Percentiles rank a stretch among this genome's conserved stretches.
phyloP scores from a whole-genome alignment of 2,113 vertebrate genomes.

The Melanerpes formicivorus region DNA sequence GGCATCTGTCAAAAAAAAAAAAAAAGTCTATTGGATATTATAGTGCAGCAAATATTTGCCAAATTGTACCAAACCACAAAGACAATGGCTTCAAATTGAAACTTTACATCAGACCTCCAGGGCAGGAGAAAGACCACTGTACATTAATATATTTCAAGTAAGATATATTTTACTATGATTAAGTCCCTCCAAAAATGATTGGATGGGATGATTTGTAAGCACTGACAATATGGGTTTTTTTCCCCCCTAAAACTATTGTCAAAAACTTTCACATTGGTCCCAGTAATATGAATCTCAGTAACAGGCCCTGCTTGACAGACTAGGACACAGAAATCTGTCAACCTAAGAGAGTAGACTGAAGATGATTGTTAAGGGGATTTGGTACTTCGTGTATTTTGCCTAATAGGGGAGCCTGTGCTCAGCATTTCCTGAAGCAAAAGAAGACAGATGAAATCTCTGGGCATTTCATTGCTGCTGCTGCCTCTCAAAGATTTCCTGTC shows the following conservation, averaged over 20 bases:
- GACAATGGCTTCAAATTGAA: constrained; percentile 68
- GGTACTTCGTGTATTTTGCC: constrained; percentile 92
- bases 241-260: constrained; percentile 77
- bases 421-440: constrained; percentile 94
- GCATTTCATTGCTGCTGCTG: constrained; percentile 92
- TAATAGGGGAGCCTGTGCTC: constrained; percentile 95
- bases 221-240: constrained; percentile 76
- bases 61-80: constrained; percentile 79
- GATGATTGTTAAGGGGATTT: constrained; percentile 87
- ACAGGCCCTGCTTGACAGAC: constrained; percentile 89
- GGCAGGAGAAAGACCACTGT: constrained; percentile 66
- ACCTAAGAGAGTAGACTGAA: constrained; percentile 79
- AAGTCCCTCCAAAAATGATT: constrained; percentile 77
- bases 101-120: constrained; percentile 73
- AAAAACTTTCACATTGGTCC: constrained; percentile 82
- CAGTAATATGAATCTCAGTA: constrained; percentile 83
- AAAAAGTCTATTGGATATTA: constrained; percentile 74
- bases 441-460: constrained; percentile 99
- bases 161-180: constrained; percentile 82
- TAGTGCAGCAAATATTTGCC: constrained; percentile 76
- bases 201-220: constrained; percentile 78
- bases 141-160: constrained; percentile 78
- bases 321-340: constrained; percentile 94
- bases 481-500: constrained; percentile 99
- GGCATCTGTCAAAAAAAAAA: constrained; percentile 82